These are phyloP conservation scores for Colius striatus DNA, from an alignment of 2,113 vertebrate species.

Conservation along the genomic window DNA sequence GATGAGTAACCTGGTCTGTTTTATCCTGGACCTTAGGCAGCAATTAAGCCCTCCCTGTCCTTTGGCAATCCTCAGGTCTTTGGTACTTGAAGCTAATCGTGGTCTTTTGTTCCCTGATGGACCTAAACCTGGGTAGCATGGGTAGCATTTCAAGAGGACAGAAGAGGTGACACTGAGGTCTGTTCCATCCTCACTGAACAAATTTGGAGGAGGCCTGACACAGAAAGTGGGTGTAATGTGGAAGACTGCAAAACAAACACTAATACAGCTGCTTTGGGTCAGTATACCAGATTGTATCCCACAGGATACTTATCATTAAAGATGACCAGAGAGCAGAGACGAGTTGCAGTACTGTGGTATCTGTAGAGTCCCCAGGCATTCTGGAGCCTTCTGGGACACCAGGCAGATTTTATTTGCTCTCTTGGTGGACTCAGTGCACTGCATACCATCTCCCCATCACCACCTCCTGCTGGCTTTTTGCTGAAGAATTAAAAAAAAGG, in stretches of 20 bases:
- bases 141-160: background rate
- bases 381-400: background rate
- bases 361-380: background rate
- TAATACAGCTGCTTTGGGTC: background rate
- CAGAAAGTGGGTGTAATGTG: background rate
- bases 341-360: background rate
- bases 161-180: background rate
- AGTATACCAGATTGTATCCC: background rate
- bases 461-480: background rate
- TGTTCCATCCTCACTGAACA: background rate
- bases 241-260: background rate
- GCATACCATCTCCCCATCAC: background rate
- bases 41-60: no score
- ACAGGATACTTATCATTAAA: background rate
- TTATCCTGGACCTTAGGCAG: no score
- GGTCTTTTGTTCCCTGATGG: no score
- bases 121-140: no score
- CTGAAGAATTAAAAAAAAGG: background rate
- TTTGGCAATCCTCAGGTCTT: no score
- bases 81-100: no score
- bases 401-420: background rate
- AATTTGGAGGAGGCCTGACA: background rate
- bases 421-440: background rate
- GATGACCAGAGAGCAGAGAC: background rate
- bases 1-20: no score